Percentiles rank a stretch among this genome's conserved stretches.
Evolutionary conservation across 2,113 vertebrate species (phyloP).

Genomic region (Amblyopsis rosae): DNA sequence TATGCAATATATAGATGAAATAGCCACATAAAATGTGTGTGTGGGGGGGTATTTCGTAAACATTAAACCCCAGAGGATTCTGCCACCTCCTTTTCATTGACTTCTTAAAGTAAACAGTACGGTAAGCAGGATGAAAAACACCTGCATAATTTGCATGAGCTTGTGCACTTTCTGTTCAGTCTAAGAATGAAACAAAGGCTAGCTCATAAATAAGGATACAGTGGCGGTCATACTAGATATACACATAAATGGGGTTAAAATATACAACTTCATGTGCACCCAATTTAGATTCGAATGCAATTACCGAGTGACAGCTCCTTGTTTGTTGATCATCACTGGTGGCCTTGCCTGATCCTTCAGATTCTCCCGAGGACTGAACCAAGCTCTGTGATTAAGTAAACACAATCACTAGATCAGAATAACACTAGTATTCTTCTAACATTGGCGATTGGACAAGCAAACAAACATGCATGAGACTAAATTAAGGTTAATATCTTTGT

Average conservation of each 20-base stretch:
- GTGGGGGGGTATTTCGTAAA: background rate
- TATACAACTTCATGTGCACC: constrained; percentile 54
- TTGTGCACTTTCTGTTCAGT: constrained; percentile 9
- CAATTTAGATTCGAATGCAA: constrained; percentile 63
- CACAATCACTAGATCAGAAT: constrained; percentile 66
- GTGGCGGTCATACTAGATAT: constrained; percentile 5
- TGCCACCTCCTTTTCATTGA: constrained; percentile 54
- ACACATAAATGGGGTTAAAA: constrained; percentile 54
- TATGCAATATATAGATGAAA: constrained; percentile 49
- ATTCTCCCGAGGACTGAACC: constrained; percentile 54
- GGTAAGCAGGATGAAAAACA: constrained; percentile 62
- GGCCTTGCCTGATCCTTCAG: constrained; percentile 44
- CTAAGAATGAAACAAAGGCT: constrained; percentile 43
- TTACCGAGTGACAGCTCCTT: constrained; percentile 60
- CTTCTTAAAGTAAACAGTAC: constrained; percentile 57
- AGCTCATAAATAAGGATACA: constrained; percentile 21
- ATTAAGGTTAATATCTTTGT: constrained; percentile 65
- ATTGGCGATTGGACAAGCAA: constrained; percentile 35
- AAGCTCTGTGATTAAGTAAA: constrained; percentile 69
- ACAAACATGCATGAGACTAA: constrained; percentile 63
- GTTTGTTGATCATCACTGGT: constrained; percentile 53
- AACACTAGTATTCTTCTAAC: constrained; percentile 46
- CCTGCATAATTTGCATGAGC: constrained; percentile 59
- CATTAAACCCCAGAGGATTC: constrained; percentile 53
- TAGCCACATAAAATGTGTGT: constrained; percentile 32